Conservation (phyloP, 2,113 vertebrate species). For the Guaruba guarouba region DNA sequence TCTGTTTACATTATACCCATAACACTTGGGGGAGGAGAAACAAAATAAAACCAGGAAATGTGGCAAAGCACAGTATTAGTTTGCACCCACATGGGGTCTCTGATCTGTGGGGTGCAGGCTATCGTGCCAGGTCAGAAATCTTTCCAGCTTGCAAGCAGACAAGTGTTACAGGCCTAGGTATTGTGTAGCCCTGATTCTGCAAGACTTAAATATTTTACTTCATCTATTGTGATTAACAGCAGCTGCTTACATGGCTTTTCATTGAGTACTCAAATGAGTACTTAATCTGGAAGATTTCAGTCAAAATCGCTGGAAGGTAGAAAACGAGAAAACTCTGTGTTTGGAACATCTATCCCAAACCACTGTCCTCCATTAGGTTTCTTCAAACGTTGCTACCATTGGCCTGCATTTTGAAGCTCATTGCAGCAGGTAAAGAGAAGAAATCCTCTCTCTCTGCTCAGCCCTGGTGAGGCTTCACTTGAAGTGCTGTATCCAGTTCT, state of each 20-base stretch:
- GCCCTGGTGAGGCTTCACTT: background rate
- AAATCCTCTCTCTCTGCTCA: background rate
- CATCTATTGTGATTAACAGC: background rate
- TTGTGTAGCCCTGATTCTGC: background rate
- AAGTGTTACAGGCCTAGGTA: background rate
- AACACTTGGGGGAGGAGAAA: background rate
- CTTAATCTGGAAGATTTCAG: background rate
- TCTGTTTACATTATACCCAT: background rate
- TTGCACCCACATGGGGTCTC: background rate
- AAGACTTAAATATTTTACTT: background rate
- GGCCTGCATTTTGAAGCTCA: background rate
- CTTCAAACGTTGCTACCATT: background rate
- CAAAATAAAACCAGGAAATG: background rate
- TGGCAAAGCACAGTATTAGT: background rate
- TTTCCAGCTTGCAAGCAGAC: background rate
- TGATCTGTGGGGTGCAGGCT: background rate
- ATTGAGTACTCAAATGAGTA: background rate
- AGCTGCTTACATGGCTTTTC: background rate
- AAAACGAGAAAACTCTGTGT: background rate
- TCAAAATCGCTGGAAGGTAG: background rate
- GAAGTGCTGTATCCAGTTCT: background rate
- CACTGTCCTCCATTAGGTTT: background rate
- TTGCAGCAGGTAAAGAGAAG: background rate
- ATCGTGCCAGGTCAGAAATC: background rate
- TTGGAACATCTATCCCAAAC: background rate